phyloP scores from a whole-genome alignment of 2,888 invertebrate genomes.

The Lasioglossum malachurum region DNA sequence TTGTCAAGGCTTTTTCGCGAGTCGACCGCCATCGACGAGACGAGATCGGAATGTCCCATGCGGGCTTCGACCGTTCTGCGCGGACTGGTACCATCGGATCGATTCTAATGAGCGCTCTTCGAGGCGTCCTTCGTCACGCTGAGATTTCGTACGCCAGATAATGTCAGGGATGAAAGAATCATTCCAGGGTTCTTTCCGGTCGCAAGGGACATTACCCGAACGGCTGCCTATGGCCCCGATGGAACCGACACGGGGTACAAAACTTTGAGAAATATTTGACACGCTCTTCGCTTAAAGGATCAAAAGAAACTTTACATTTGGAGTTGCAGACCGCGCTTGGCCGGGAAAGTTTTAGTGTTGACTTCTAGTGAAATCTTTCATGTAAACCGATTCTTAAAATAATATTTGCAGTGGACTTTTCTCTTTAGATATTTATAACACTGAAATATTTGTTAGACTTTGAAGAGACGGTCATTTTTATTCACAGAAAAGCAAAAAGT shows the following conservation, averaged over 20 bases:
- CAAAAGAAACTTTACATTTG: too few species aligned
- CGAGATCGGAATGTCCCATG: neutral
- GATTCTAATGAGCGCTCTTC: slow-evolving; percentile 7
- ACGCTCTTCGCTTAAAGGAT: neutral
- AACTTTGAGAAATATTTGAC: neutral
- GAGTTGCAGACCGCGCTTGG: too few species aligned
- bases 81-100: neutral
- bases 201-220: neutral
- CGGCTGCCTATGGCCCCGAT: neutral
- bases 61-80: neutral
- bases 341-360: too few species aligned
- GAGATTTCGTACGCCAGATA: neutral
- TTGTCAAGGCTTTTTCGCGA: neutral
- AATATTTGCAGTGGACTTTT: neutral
- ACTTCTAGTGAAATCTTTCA: too few species aligned
- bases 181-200: neutral
- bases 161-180: neutral
- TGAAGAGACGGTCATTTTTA: too few species aligned
- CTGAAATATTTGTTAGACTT: neutral
- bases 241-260: neutral
- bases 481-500: too few species aligned
- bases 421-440: neutral
- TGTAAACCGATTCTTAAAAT: neutral
- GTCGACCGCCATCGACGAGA: neutral
- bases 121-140: neutral